phyloP scores from a whole-genome alignment of 2,797 vertebrate genomes.

The Chaetodon trifasciatus region DNA sequence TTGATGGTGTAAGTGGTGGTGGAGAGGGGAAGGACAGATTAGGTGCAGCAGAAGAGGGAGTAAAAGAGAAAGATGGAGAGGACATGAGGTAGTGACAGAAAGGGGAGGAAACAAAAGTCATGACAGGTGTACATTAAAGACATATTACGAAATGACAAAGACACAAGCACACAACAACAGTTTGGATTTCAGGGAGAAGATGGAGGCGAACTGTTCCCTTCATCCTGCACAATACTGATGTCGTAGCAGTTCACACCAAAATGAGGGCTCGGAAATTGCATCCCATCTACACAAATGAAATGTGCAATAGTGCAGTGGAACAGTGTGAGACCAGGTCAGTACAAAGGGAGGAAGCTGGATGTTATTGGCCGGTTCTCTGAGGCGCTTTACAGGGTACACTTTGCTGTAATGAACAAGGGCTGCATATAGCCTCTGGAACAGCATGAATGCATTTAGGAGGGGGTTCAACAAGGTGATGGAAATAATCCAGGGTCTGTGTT shows the following conservation, averaged over 20 bases:
- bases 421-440: background rate
- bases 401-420: conserved; percentile 27
- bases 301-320: conserved; percentile 1
- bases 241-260: background rate
- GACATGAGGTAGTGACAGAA: background rate
- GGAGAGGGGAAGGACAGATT: background rate
- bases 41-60: background rate
- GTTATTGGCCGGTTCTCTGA: conserved; percentile 21
- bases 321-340: conserved; percentile 13
- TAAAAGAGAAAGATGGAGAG: background rate
- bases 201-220: background rate
- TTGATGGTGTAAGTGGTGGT: background rate
- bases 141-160: background rate
- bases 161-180: background rate
- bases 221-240: conserved; percentile 2
- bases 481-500: background rate
- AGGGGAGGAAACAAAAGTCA: background rate
- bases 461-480: background rate
- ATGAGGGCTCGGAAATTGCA: background rate
- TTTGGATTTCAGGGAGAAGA: background rate
- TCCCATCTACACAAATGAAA: conserved; percentile 20
- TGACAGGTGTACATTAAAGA: conserved; percentile 9
- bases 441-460: background rate
- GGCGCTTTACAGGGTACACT: conserved; percentile 11
- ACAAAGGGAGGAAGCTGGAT: background rate